Conservation (phyloP, 2,888 invertebrate genomes). For the Amblyjoppa fuscipennis region DNA sequence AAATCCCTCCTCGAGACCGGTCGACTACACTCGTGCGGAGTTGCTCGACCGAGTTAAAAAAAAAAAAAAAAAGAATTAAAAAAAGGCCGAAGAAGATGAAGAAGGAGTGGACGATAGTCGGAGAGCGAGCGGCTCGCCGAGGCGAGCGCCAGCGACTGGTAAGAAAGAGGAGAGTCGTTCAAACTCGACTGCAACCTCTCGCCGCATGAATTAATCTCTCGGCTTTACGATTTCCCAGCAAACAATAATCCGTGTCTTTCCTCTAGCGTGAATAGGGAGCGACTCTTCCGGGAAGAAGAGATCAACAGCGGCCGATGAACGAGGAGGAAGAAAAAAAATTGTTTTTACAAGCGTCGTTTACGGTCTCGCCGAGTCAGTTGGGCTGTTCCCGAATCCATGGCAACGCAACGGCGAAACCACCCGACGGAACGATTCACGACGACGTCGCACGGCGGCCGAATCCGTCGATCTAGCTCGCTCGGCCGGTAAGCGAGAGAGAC, state of each 20-base stretch:
- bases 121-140: constrained; percentile 13
- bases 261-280: neutral
- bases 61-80: constrained; percentile 22
- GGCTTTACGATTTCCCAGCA: neutral
- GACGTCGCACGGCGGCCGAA: neutral
- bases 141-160: neutral
- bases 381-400: neutral
- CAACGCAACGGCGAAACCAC: neutral
- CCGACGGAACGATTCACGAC: neutral
- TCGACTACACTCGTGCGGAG: constrained; percentile 57
- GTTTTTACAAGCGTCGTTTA: too few species aligned
- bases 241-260: neutral
- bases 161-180: constrained; percentile 38
- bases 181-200: constrained; percentile 30
- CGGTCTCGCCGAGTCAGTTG: constrained; percentile 9
- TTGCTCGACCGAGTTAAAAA: constrained; percentile 20
- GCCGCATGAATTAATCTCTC: constrained; percentile 40
- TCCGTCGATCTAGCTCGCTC: constrained; percentile 15
- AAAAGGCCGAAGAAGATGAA: constrained; percentile 51
- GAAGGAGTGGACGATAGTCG: constrained; percentile 37
- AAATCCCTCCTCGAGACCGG: constrained; percentile 62
- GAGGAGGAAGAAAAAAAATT: too few species aligned
- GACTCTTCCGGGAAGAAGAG: too few species aligned
- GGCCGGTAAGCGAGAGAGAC: constrained; percentile 36
- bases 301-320: too few species aligned